Evolutionary conservation across 2,797 vertebrate species (phyloP).

Genomic region (Rhabdomys pumilio): DNA sequence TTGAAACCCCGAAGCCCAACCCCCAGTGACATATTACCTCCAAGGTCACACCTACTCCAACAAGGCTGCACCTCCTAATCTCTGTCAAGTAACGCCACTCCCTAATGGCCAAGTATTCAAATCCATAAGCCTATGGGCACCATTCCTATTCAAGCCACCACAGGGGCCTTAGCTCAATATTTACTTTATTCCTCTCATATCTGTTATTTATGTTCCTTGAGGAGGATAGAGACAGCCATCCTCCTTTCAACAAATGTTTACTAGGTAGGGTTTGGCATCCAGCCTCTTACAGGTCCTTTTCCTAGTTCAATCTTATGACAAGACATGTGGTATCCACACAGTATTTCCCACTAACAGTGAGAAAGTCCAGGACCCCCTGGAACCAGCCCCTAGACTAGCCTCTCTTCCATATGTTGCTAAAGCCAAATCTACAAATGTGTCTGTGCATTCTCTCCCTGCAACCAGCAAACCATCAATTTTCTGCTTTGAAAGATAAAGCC

Average conservation of each 20-base stretch:
- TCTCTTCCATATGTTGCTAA: not conserved
- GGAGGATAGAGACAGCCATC: not conserved
- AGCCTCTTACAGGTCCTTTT: not conserved
- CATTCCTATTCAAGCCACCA: not conserved
- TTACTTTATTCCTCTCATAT: not conserved
- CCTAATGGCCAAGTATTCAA: not conserved
- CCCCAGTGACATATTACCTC: not conserved
- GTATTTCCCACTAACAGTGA: not conserved
- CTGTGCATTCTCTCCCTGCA: not conserved
- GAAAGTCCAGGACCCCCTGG: too few species aligned
- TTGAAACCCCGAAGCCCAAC: not conserved
- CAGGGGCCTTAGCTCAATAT: not conserved
- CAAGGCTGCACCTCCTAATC: not conserved
- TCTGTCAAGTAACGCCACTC: too few species aligned
- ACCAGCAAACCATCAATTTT: not conserved
- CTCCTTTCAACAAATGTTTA: not conserved
- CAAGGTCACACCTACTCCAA: not conserved
- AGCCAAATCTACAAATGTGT: not conserved
- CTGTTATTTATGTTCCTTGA: not conserved
- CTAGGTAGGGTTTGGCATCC: not conserved
- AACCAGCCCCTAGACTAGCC: too few species aligned
- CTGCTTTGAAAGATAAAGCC: conserved; percentile 53
- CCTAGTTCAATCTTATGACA: not conserved
- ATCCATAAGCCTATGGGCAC: not conserved
- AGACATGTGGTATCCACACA: not conserved